Percentiles rank a stretch among this genome's conserved stretches.
Conservation (phyloP, 2,888 invertebrate genomes). For the Trichogramma evanescens region DNA sequence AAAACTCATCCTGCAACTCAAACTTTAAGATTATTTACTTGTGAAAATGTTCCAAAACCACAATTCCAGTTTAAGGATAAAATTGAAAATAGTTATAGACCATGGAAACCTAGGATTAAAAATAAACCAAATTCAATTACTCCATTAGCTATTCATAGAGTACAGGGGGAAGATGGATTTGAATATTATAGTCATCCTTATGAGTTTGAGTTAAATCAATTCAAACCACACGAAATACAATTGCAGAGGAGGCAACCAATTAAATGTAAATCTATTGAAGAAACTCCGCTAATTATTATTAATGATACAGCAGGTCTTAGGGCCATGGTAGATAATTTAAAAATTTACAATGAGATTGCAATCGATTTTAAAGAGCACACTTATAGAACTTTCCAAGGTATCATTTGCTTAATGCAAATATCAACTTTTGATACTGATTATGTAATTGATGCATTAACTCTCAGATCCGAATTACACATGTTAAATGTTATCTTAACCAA, state of each 20-base stretch:
- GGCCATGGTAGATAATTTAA: conserved; percentile 61
- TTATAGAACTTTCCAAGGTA: conserved; percentile 85
- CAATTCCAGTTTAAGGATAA: conserved; percentile 78
- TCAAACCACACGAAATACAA: conserved; percentile 54
- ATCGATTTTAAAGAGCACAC: conserved; percentile 92
- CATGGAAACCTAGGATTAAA: conserved; percentile 77
- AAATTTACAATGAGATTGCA: conserved; percentile 66
- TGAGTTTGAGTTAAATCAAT: conserved; percentile 72
- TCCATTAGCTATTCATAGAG: conserved; percentile 67
- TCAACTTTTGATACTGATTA: conserved; percentile 77
- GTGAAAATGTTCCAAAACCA: conserved; percentile 70
- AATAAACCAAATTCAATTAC: conserved; percentile 83
- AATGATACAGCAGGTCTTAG: conserved; percentile 60
- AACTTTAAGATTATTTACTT: conserved; percentile 57
- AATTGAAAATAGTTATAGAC: conserved; percentile 70
- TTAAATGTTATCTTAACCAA: conserved; percentile 88
- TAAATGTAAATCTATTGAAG: conserved; percentile 51
- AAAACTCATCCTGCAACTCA: conserved; percentile 17
- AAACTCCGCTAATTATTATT: conserved; percentile 65
- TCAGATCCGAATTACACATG: conserved; percentile 74
- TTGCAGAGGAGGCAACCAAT: conserved; percentile 49
- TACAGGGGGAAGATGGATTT: conserved; percentile 58
- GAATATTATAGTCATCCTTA: conserved; percentile 67
- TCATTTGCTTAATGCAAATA: conserved; percentile 93
- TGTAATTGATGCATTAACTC: conserved; percentile 76